Base-by-base conservation (phyloP, 2,888 invertebrate genomes). In the Drosophila lacicola region DNA sequence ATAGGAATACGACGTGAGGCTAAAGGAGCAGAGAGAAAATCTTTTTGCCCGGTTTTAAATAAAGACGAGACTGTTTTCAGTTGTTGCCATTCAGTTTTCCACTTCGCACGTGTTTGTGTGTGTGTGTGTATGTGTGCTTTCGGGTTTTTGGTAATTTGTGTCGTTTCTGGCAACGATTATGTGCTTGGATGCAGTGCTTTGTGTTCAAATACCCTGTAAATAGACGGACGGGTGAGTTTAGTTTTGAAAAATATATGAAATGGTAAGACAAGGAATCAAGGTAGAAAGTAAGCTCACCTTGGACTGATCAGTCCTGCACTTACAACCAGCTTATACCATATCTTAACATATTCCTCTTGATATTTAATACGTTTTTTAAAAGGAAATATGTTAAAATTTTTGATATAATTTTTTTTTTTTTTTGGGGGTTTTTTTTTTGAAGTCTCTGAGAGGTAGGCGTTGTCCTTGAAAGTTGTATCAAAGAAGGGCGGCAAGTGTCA, bases 1-100 rank as follows among this genome's bases (percentile, higher is more conserved):
- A 45, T 62, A 70, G 46, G 45, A 50, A 58, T 29, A 34, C 45
- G 54, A 46, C 34, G 37, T 36, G 39, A 51, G 44, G 45, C 45
- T 42, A 39, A 29, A 29, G 19, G 34, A 4, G 14, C 42, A 36
- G 39, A 44, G 49, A 39, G 21, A 17, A 67, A 62, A 64, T 76
- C 45, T 63, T 68, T 75, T 75, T 69, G 71, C 62, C 55, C 65
- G 56, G 49, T 65, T 72, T 74, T 50, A 64, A 61, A 61, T 66
- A 69, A 53, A 66, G 75, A 57, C 75, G 69, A 69, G 42, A 53
- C 45, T n/a, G 53, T 39, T 62, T 58, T 58, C 51, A 47, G 62
- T 51, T 73, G 51, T 47, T 71, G 55, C 56, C 62, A 56, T 70
- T 34, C 50, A 37, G 41, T 13, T 14, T 36, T 3, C 33, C 19